Evolutionary conservation across 2,797 vertebrate species (phyloP), one percentile per base, ranked within the genome.

Genomic region (Dendrocincla tyrannina): DNA sequence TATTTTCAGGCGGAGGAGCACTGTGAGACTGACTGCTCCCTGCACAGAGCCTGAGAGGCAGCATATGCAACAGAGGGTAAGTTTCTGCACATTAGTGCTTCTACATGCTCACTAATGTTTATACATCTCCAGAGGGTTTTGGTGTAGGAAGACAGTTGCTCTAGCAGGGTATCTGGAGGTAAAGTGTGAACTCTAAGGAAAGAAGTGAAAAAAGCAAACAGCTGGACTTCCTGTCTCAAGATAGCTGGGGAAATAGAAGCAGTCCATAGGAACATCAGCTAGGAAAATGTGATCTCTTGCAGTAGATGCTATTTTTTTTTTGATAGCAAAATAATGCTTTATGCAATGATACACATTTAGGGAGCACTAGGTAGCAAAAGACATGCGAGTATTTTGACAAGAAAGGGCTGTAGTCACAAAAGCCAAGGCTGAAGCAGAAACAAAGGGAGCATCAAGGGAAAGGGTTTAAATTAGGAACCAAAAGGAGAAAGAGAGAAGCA

Each of bases 201-300:
- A 84, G 85, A 97, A 88, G 90, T 93, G 95, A 94, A 94, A 96
- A 97, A 96, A 96, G 91, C 91, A 62, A 84, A 84, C 91, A 95
- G 83, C 91, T 97, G 91, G 85, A 55, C 83, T 91, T 88, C 69
- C 89, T 81, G 24, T 68, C 53, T 58, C 0, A 0, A 84, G 69
- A 55, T 58, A 81, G n/a, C 83, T 94, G 69, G 82, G 83, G 62
- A 91, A 93, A 93, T 93, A 53, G 69, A 90, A 94, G 72, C 3
- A 17, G 42, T 90, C 76, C 70, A n/a, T 33, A 47, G 42, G 46
- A 94, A 23, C 42, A 76, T 59, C 69, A 68, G 72, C 68, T 10
- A 76, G 46, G 13, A 87, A 91, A 95, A 95, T 58, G 5, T 4
- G 7, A 68, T 89, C 30, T 66, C 39, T 91, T 11, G 2, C 37